Percentiles rank a stretch among this genome's conserved stretches.
These are phyloP conservation scores for Torymus tubicola DNA, from an alignment of 2,888 invertebrate genomes.

Conservation along the genomic window DNA sequence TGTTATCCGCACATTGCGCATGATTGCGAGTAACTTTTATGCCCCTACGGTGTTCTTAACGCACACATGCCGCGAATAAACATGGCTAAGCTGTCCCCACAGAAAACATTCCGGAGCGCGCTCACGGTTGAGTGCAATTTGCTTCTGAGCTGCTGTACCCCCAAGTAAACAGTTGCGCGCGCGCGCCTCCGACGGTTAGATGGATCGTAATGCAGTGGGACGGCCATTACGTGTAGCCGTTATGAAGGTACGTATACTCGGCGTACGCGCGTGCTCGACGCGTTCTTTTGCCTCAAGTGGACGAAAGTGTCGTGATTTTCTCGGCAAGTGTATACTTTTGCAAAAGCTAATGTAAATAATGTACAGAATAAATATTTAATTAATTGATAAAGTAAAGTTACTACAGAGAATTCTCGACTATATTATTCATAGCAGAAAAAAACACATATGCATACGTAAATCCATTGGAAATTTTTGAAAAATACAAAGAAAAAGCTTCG, in stretches of 20 bases:
- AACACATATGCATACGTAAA: no score
- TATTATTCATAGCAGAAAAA: no score
- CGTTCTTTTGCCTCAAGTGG: no score
- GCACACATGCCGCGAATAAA: conserved; percentile 30
- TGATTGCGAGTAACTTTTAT: conserved; percentile 11
- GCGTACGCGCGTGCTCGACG: no score
- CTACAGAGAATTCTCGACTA: no score
- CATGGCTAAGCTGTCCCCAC: conserved; percentile 32
- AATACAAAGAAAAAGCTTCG: no score
- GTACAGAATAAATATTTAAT: background rate
- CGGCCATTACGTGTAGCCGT: background rate
- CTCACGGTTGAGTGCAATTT: conserved; percentile 20
- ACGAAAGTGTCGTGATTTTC: no score
- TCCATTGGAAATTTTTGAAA: no score
- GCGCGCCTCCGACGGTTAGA: background rate
- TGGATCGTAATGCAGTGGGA: conserved; percentile 14
- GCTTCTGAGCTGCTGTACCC: conserved; percentile 1
- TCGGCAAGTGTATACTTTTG: background rate
- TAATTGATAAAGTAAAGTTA: no score
- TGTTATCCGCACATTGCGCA: no score
- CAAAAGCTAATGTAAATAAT: background rate
- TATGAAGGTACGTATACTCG: no score
- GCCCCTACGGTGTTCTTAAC: conserved; percentile 1
- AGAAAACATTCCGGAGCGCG: conserved; percentile 7
- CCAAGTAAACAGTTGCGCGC: conserved; percentile 14